These are phyloP conservation scores for Syndactyla subalaris DNA, from an alignment of 2,797 vertebrate genomes.

Conservation along the genomic window DNA sequence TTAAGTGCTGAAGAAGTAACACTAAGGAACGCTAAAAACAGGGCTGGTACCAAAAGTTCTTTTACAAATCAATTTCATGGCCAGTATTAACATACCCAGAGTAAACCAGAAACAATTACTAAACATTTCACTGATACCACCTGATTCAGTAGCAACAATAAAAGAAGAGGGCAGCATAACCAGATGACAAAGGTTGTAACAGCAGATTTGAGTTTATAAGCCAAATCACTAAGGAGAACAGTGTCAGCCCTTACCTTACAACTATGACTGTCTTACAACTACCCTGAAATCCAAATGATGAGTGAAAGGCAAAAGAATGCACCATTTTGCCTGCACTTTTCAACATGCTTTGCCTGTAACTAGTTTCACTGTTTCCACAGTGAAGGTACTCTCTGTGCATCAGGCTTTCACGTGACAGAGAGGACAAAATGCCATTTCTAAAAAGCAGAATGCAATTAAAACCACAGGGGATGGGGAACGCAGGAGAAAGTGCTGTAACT, in stretches of 20 bases:
- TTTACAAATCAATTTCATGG: background rate
- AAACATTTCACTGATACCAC: background rate
- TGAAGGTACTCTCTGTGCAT: background rate
- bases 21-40: background rate
- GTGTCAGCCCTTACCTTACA: background rate
- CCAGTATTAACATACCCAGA: background rate
- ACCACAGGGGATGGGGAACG: background rate
- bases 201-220: background rate
- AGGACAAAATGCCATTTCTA: conserved; percentile 8
- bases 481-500: background rate
- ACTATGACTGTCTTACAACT: background rate
- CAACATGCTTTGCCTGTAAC: background rate
- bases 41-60: background rate
- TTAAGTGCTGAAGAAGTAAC: background rate
- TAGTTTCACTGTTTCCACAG: background rate
- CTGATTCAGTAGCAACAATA: background rate
- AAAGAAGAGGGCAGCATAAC: background rate
- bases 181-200: background rate
- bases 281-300: background rate
- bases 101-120: background rate
- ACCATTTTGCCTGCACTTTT: background rate
- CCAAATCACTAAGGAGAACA: background rate
- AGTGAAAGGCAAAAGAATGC: background rate
- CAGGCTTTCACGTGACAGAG: background rate
- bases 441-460: conserved; percentile 30